Evolutionary conservation across 2,797 vertebrate genomes (phyloP).

Genomic region (Tangara arthus): DNA sequence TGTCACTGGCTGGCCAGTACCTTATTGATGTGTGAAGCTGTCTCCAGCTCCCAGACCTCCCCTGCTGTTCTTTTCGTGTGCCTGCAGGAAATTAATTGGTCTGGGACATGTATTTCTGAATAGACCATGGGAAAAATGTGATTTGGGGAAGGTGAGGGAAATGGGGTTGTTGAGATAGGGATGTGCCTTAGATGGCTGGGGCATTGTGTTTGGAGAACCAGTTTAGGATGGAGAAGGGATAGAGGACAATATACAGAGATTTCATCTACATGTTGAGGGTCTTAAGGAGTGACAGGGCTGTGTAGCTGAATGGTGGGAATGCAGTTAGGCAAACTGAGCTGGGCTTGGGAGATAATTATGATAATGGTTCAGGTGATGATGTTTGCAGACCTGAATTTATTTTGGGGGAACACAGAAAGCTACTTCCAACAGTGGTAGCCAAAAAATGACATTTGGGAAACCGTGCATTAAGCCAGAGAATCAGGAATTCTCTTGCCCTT

Average conservation of each 20-base stretch:
- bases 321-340: background rate
- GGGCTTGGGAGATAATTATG: background rate
- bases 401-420: background rate
- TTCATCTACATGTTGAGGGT: background rate
- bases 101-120: background rate
- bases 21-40: background rate
- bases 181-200: background rate
- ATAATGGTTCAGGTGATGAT: background rate
- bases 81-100: background rate
- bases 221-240: background rate
- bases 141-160: background rate
- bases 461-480: background rate
- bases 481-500: background rate
- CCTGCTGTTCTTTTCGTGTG: slow-evolving; percentile 14
- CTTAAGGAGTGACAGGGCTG: background rate
- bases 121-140: background rate
- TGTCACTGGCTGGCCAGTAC: background rate
- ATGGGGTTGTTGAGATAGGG: background rate
- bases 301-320: background rate
- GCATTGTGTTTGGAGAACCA: background rate
- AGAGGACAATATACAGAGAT: background rate
- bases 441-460: background rate
- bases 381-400: background rate
- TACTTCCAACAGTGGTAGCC: background rate
- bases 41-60: background rate